These are phyloP conservation scores for Sitodiplosis mosellana DNA, from an alignment of 1,140 invertebrate species.

Conservation along the genomic window DNA sequence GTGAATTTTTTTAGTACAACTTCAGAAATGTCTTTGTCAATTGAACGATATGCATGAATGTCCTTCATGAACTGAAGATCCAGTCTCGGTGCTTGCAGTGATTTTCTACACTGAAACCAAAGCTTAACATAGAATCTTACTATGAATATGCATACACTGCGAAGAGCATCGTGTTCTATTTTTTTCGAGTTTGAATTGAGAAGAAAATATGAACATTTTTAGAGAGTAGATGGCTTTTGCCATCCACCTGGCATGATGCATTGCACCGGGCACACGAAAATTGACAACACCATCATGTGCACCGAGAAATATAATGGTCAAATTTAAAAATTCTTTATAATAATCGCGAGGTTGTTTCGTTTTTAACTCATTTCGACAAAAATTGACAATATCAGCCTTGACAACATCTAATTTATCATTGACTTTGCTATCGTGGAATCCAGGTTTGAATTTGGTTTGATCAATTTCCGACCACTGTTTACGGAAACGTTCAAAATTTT, in stretches of 20 bases:
- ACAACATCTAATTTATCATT: neutral
- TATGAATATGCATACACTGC: neutral
- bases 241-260: conserved; percentile 22
- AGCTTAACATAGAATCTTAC: neutral
- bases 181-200: neutral
- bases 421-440: neutral
- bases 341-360: conserved; percentile 16
- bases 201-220: conserved; percentile 14
- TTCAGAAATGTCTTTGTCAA: neutral
- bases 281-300: conserved; percentile 12
- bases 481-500: conserved; percentile 10
- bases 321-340: conserved; percentile 23
- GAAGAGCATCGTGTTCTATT: neutral
- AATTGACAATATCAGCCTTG: conserved; percentile 6
- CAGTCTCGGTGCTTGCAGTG: neutral
- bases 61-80: neutral
- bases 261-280: conserved; percentile 20
- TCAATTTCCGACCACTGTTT: conserved; percentile 13
- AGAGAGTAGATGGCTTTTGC: conserved; percentile 21
- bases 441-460: neutral
- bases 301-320: conserved; percentile 24
- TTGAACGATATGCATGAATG: neutral
- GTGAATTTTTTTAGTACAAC: neutral
- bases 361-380: conserved; percentile 8
- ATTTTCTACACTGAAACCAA: neutral